These are phyloP conservation scores for Ornithoptera alexandrae DNA, from an alignment of 2,888 invertebrate genomes.

Conservation along the genomic window DNA sequence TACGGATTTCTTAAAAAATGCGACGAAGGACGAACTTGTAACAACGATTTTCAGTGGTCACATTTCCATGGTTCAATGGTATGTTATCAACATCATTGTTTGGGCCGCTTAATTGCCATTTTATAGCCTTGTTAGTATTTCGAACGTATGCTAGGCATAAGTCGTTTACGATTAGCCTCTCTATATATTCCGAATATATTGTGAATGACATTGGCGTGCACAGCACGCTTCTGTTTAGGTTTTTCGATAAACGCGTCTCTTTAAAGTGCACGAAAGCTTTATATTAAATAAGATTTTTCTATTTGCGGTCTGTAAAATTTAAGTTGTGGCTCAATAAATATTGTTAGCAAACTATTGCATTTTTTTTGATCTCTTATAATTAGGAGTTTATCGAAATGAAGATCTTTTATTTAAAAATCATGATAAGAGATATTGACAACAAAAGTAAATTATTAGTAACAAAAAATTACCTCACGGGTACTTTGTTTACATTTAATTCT, in stretches of 20 bases:
- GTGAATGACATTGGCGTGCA: conserved; percentile 2
- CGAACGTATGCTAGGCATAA: conserved; percentile 24
- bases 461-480: too few relatives aligned
- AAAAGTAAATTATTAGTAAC: too few relatives aligned
- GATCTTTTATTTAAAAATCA: too few relatives aligned
- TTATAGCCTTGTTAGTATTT: conserved; percentile 58
- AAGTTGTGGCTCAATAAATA: neutral
- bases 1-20: conserved; percentile 23
- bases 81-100: conserved; percentile 56
- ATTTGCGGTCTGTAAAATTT: neutral
- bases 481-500: too few relatives aligned
- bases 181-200: neutral
- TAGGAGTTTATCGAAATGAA: too few relatives aligned
- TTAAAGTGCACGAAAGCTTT: conserved; percentile 11
- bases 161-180: conserved; percentile 8
- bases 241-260: neutral
- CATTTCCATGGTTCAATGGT: conserved; percentile 32
- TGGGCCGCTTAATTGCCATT: conserved; percentile 53
- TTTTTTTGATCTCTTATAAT: too few relatives aligned
- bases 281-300: neutral
- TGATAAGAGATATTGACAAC: too few relatives aligned
- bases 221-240: neutral
- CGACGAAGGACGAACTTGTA: conserved; percentile 17
- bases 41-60: conserved; percentile 2
- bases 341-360: neutral